A percentile compares a stretch with the other conserved stretches of the same genome.
These are phyloP conservation scores for Reticulitermes lucifugus DNA, from an alignment of 2,888 invertebrate species.

Conservation along the genomic window DNA sequence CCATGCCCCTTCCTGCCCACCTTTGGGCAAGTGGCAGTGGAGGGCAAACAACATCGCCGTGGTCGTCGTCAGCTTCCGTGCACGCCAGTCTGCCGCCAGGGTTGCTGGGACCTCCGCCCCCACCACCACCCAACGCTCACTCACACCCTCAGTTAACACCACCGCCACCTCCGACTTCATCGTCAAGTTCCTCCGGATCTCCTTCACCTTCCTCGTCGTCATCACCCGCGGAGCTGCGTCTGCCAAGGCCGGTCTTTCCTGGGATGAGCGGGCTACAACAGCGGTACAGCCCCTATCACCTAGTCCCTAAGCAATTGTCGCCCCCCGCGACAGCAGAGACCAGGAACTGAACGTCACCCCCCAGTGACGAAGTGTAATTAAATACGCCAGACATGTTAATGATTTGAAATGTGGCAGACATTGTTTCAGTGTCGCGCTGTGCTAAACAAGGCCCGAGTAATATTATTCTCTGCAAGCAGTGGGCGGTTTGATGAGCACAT, in stretches of 20 bases:
- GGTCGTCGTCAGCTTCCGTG: constrained; percentile 29
- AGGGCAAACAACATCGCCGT: constrained; percentile 42
- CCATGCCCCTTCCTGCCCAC: constrained; percentile 61
- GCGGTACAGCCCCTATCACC: constrained; percentile 64
- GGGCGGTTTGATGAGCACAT: too few species aligned
- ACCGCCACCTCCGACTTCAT: constrained; percentile 64
- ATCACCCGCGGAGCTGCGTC: constrained; percentile 63
- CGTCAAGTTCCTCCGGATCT: constrained; percentile 74
- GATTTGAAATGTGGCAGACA: too few species aligned
- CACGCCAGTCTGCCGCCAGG: constrained; percentile 60
- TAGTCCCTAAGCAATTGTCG: constrained; percentile 51
- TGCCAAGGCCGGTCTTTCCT: constrained; percentile 65
- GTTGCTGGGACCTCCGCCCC: constrained; percentile 59
- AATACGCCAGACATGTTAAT: too few species aligned
- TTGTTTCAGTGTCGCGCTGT: too few species aligned
- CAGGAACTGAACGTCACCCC: constrained; percentile 41
- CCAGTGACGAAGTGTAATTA: background rate
- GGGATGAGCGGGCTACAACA: constrained; percentile 59
- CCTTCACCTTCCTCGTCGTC: constrained; percentile 64
- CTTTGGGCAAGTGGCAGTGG: constrained; percentile 62
- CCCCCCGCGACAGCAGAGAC: constrained; percentile 45
- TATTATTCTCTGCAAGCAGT: too few species aligned
- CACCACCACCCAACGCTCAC: constrained; percentile 57
- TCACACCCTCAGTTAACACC: constrained; percentile 60
- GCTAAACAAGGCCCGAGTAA: too few species aligned